A percentile compares a stretch with the other conserved stretches of the same genome.
These are phyloP conservation scores for Trichoplusia ni DNA, from an alignment of 1,140 invertebrate genomes.

Conservation along the genomic window DNA sequence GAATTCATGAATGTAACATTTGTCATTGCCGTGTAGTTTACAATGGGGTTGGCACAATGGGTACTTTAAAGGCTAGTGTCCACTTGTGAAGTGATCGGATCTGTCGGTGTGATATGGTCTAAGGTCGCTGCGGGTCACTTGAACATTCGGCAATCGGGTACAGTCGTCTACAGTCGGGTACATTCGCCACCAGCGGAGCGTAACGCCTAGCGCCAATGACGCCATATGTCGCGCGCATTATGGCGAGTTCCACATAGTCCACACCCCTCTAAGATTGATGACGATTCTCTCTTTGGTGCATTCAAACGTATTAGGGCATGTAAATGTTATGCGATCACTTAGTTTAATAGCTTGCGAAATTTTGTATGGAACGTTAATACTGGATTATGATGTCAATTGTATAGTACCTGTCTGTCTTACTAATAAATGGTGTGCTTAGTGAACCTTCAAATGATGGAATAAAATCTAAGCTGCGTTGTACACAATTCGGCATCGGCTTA, in stretches of 20 bases:
- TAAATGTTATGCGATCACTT: constrained; percentile 76
- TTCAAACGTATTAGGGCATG: constrained; percentile 76
- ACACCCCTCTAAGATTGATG: constrained; percentile 75
- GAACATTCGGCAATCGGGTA: no score
- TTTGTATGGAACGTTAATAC: constrained; percentile 19
- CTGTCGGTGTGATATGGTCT: constrained; percentile 45
- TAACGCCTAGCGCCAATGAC: constrained; percentile 53
- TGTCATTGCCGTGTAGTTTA: constrained; percentile 31
- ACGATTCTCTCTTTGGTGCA: constrained; percentile 56
- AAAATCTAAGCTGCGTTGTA: no score
- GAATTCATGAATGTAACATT: constrained; percentile 39
- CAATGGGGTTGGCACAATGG: constrained; percentile 38
- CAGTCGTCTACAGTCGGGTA: no score
- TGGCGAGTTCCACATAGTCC: constrained; percentile 43
- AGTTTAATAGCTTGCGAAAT: constrained; percentile 66
- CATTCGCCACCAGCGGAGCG: constrained; percentile 57
- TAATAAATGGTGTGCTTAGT: no score
- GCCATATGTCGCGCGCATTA: constrained; percentile 79
- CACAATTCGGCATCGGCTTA: no score
- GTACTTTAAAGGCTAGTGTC: constrained; percentile 47
- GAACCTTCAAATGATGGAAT: no score
- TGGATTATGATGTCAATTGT: no score
- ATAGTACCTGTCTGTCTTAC: no score
- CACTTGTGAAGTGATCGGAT: constrained; percentile 58
- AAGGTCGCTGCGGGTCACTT: constrained; percentile 70